Base-by-base conservation (phyloP, 2,888 invertebrate species). In the Axea sp. region DNA sequence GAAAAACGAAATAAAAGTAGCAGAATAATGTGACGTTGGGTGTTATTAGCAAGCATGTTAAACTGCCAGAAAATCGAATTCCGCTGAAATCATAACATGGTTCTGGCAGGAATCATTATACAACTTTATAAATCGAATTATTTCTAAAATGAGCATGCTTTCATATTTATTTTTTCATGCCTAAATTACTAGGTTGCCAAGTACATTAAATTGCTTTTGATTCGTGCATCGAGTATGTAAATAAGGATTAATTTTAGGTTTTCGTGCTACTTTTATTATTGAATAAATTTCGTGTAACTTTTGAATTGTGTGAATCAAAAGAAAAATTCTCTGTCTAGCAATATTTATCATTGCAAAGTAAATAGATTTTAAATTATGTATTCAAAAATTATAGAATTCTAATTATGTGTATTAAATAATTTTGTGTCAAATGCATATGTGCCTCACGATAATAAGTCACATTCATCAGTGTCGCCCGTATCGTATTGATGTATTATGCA, bases 401-500 rank as follows among this genome's bases (percentile, higher is more conserved):
- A n/a, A n/a, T n/a, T n/a, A n/a, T n/a, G n/a, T n/a, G n/a, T n/a
- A n/a, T 43, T 43, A 35, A 53, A 53, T 49, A 39, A 57, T 67
- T 55, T 39, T 49, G 49, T 39, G 68, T 59, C 64, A 68, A 69
- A 8, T 33, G 68, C 55, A 57, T 55, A 49, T 45, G 73, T 64
- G 67, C 55, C 17, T 65, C 60, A 55, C 67, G 60, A 62, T 62
- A 55, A 45, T 47, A 53, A 28, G 39, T 37, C 43, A 45, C 59
- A 65, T 73, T 47, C 65, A 47, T 73, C 72, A 60, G 64, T 28
- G 43, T 59, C 60, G 41, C 5, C 15, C 22, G 41, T 55, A 68
- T 59, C 74, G 22, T 35, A 30, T 49, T 30, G 33, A 26, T 28
- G 12, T 55, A 74, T 73, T 76, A 73, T 73, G 74, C 74, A 65